Evolutionary conservation across 1,140 invertebrate species (phyloP).

Genomic region (Phymastichus coffea): DNA sequence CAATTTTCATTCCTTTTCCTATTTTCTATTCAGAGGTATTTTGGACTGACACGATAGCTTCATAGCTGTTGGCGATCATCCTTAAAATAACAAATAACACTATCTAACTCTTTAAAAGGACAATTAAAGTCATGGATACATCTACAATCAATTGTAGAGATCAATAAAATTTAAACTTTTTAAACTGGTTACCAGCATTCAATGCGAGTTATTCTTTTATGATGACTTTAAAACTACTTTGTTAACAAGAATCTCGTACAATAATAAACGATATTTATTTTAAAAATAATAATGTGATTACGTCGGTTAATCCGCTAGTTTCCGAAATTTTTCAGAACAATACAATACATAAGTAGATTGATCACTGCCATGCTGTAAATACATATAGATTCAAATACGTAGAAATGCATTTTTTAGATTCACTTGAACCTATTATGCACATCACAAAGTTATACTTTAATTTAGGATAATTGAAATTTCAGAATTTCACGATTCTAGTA

Average conservation of each 20-base stretch:
- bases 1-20: slow-evolving; percentile 11
- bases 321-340: slow-evolving; percentile 20
- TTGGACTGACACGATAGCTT: slow-evolving; percentile 6
- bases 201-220: no score
- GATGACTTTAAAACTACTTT: no score
- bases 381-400: slow-evolving; percentile 47
- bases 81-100: no score
- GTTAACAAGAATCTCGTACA: no score
- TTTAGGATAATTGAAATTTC: slow-evolving; percentile 8
- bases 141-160: no score
- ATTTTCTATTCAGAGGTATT: slow-evolving; percentile 11
- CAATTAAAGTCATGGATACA: no score
- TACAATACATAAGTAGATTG: slow-evolving; percentile 22
- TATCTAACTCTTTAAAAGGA: no score
- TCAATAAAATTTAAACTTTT: no score
- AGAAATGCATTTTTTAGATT: slow-evolving; percentile 29
- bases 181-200: no score
- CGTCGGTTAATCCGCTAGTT: no score
- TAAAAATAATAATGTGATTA: no score
- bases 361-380: slow-evolving; percentile 54
- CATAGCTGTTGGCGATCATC: slow-evolving; percentile 8
- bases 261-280: no score
- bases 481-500: slow-evolving; percentile 17
- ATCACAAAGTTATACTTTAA: slow-evolving; percentile 17
- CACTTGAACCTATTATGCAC: slow-evolving; percentile 2